Conservation (phyloP, 2,888 invertebrate genomes). For the Scaptomyza caliginosa region DNA sequence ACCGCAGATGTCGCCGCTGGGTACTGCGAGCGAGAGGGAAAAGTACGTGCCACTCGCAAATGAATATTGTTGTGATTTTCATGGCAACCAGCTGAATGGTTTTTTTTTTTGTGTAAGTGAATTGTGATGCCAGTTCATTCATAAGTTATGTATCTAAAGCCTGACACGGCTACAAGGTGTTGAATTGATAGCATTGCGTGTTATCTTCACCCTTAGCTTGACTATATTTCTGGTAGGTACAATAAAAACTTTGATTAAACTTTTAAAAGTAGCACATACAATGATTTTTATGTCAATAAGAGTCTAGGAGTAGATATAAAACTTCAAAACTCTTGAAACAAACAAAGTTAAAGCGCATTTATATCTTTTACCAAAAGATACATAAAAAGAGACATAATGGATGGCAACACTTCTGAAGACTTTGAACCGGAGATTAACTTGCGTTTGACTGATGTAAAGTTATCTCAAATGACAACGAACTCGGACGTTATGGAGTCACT, state of each 20-base stretch:
- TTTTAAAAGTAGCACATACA: neutral
- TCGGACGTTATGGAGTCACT: neutral
- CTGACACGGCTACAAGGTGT: slow-evolving; percentile 26
- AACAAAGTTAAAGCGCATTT: neutral
- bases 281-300: neutral
- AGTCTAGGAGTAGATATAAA: neutral
- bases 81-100: slow-evolving; percentile 14
- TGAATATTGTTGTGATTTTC: slow-evolving; percentile 24
- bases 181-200: slow-evolving; percentile 7
- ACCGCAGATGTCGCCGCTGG: slow-evolving; percentile 46
- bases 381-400: neutral
- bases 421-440: too few relatives aligned
- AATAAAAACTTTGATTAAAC: neutral
- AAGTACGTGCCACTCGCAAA: slow-evolving; percentile 31
- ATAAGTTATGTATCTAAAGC: slow-evolving; percentile 18
- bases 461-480: neutral
- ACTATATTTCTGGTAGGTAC: neutral
- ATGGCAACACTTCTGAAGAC: neutral
- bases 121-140: slow-evolving; percentile 36
- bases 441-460: neutral
- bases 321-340: neutral
- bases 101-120: slow-evolving; percentile 28
- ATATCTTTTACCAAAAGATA: neutral
- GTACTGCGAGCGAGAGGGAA: slow-evolving; percentile 20
- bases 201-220: slow-evolving; percentile 7